Percentiles rank a stretch among this genome's conserved stretches.
Evolutionary conservation across 1,140 invertebrate species (phyloP).

Genomic region (Zeugodacus cucurbitae): DNA sequence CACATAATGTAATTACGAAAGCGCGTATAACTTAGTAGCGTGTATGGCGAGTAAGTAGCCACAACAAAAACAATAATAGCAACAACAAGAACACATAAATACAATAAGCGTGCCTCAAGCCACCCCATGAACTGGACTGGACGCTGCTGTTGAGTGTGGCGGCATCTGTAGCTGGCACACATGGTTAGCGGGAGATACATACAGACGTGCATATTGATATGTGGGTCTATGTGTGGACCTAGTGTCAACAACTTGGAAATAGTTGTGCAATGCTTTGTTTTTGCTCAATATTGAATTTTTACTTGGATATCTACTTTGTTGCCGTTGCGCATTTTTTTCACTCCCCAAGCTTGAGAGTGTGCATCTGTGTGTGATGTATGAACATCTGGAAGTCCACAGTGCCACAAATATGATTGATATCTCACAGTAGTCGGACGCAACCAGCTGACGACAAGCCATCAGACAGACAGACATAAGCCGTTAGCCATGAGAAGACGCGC

Average conservation of each 20-base stretch:
- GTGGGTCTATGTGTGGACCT: not conserved
- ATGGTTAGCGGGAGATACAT: not conserved
- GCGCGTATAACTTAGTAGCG: not conserved
- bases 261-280: not conserved
- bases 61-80: not conserved
- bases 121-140: constrained; percentile 7
- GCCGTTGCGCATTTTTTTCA: not conserved
- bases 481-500: constrained; percentile 1
- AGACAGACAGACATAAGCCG: not conserved
- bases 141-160: not conserved
- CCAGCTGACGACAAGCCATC: constrained; percentile 50
- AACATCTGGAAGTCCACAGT: constrained; percentile 18
- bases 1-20: constrained; percentile 65
- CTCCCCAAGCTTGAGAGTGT: not conserved
- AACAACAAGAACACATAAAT: not conserved
- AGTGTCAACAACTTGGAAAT: constrained; percentile 23
- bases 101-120: not conserved
- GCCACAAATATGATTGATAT: constrained; percentile 62
- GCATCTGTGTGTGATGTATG: not conserved
- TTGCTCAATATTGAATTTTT: not conserved
- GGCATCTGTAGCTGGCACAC: not conserved
- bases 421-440: constrained; percentile 52
- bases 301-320: not conserved
- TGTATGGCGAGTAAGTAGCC: not conserved
- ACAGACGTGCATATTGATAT: not conserved